These are phyloP conservation scores for Magallana angulata DNA, from an alignment of 1,140 invertebrate species.

Conservation along the genomic window DNA sequence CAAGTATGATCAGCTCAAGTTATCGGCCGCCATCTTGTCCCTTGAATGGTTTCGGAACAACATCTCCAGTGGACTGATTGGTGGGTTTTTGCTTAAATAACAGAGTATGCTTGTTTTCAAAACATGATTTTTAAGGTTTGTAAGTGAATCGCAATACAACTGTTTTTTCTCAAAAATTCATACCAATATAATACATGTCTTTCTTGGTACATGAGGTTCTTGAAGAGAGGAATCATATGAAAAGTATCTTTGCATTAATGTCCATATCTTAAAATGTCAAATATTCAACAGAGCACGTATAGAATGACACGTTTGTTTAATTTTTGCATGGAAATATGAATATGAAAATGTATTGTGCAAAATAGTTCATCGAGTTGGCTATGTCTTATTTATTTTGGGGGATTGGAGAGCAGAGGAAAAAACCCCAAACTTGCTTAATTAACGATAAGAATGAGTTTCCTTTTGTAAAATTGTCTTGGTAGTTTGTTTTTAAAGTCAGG, in stretches of 20 bases:
- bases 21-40: slow-evolving; percentile 3
- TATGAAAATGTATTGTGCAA: too few relatives aligned
- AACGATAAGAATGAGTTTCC: too few relatives aligned
- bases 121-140: neutral
- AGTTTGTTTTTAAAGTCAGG: too few relatives aligned
- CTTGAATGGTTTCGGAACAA: slow-evolving; percentile 35
- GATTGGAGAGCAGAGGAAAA: too few relatives aligned
- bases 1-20: neutral
- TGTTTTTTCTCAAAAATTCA: neutral
- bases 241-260: neutral
- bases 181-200: neutral
- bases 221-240: neutral
- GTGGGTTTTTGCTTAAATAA: neutral
- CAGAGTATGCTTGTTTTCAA: neutral
- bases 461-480: too few relatives aligned
- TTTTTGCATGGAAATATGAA: too few relatives aligned
- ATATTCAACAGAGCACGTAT: too few relatives aligned
- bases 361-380: too few relatives aligned
- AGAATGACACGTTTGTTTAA: too few relatives aligned
- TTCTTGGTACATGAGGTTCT: neutral
- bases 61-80: neutral
- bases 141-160: neutral
- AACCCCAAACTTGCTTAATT: too few relatives aligned
- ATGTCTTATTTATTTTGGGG: too few relatives aligned
- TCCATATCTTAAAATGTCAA: neutral